These are phyloP conservation scores for Recurvirostra avosetta DNA, from an alignment of 2,113 vertebrate species.

Conservation along the genomic window DNA sequence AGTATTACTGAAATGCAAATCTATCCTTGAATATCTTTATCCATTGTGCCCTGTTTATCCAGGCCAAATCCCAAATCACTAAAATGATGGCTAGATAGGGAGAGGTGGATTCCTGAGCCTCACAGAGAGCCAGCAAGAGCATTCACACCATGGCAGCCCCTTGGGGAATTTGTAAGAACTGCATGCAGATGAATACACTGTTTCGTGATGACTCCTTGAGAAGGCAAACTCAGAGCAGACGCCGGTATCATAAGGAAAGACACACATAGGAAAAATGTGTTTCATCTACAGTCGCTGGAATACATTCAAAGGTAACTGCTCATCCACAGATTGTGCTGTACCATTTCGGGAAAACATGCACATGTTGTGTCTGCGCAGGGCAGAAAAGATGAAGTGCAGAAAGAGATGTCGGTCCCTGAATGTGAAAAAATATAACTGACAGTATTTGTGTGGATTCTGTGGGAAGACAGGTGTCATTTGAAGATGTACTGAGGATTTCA, in stretches of 20 bases:
- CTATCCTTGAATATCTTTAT: conserved; percentile 11
- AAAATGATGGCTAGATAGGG: not conserved
- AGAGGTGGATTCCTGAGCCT: not conserved
- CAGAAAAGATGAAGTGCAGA: not conserved
- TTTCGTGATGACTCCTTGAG: not conserved
- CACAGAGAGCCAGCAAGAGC: not conserved
- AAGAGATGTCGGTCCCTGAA: not conserved
- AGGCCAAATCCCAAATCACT: not conserved
- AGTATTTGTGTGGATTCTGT: not conserved
- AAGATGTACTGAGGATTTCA: not conserved
- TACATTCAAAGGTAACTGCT: not conserved
- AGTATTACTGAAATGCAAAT: not conserved
- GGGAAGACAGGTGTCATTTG: not conserved
- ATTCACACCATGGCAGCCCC: not conserved
- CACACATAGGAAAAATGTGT: not conserved
- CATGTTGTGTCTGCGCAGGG: not conserved
- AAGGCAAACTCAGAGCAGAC: not conserved
- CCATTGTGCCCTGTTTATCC: not conserved
- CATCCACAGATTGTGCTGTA: not conserved
- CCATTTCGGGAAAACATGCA: not conserved
- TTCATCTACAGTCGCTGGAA: not conserved
- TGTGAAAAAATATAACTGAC: not conserved
- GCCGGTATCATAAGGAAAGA: not conserved
- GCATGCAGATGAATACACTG: not conserved
- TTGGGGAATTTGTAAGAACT: not conserved